phyloP scores from a whole-genome alignment of 2,797 vertebrate genomes.

The Clarias laeviceps region DNA sequence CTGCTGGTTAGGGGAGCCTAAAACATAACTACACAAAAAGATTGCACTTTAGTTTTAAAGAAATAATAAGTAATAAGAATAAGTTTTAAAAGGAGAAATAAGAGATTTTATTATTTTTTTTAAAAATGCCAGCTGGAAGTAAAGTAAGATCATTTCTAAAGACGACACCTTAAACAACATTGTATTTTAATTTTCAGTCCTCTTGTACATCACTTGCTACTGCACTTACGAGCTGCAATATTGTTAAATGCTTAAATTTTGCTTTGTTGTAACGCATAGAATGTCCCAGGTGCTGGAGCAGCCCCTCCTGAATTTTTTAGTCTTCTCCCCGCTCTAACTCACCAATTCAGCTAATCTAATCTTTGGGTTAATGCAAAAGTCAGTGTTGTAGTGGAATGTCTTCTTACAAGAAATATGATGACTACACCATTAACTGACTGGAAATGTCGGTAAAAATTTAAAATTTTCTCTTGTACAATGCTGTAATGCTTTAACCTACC shows the following conservation, averaged over 20 bases:
- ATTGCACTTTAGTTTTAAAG: not conserved
- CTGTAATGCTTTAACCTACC: slow-evolving; percentile 65
- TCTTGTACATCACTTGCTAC: not conserved
- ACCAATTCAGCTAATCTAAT: not conserved
- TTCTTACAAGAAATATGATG: not conserved
- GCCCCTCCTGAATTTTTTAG: not conserved
- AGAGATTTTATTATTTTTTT: too few relatives aligned
- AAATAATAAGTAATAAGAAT: too few relatives aligned
- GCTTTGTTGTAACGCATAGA: not conserved
- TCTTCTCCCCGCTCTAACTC: not conserved
- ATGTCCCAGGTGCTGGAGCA: not conserved
- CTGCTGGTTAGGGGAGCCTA: slow-evolving; percentile 80
- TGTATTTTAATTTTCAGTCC: not conserved
- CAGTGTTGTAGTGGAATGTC: not conserved
- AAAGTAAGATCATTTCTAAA: not conserved
- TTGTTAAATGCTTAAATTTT: not conserved
- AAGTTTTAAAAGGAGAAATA: too few relatives aligned
- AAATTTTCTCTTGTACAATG: not conserved
- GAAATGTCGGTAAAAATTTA: not conserved
- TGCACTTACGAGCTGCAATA: not conserved
- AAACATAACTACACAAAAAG: slow-evolving; percentile 78
- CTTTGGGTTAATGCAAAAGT: too few relatives aligned
- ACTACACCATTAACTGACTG: not conserved
- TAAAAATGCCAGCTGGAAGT: not conserved
- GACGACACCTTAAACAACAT: not conserved